phyloP scores from a whole-genome alignment of 2,888 invertebrate genomes.

The Allacma fusca region DNA sequence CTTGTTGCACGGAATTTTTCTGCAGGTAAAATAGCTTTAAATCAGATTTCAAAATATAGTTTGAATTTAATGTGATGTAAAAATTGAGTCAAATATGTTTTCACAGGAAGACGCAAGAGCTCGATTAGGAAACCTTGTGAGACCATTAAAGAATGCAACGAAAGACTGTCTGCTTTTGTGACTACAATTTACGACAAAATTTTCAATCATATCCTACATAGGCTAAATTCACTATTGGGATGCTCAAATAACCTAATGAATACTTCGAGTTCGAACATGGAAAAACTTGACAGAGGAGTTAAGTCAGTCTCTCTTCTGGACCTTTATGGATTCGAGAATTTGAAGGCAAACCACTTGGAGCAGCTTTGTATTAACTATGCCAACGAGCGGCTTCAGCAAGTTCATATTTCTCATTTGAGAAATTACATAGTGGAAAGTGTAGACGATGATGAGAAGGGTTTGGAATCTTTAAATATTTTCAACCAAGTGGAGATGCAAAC shows the following conservation, averaged over 20 bases:
- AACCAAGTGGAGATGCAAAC: conserved; percentile 50
- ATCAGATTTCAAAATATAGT: not conserved
- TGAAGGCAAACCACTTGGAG: conserved; percentile 53
- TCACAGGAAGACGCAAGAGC: conserved; percentile 42
- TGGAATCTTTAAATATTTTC: conserved; percentile 28
- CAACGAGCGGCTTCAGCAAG: conserved; percentile 53
- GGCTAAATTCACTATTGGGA: conserved; percentile 45
- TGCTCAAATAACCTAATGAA: not conserved
- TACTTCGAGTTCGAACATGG: not conserved
- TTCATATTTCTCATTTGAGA: conserved; percentile 53
- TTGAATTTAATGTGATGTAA: not conserved
- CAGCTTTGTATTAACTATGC: conserved; percentile 59
- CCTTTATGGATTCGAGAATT: conserved; percentile 57
- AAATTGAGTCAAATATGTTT: not conserved
- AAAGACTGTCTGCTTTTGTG: conserved; percentile 48
- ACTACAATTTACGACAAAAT: conserved; percentile 54
- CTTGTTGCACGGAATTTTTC: conserved; percentile 53
- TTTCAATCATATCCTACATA: conserved; percentile 49
- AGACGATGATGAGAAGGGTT: not conserved
- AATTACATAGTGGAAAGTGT: conserved; percentile 37
- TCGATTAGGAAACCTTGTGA: conserved; percentile 48
- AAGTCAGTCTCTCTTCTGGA: conserved; percentile 35
- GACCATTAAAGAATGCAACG: conserved; percentile 49
- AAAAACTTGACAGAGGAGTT: not conserved
- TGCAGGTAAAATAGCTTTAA: conserved; percentile 40